These are phyloP conservation scores for Zapornia atra DNA, from an alignment of 2,113 vertebrate genomes.

Conservation along the genomic window DNA sequence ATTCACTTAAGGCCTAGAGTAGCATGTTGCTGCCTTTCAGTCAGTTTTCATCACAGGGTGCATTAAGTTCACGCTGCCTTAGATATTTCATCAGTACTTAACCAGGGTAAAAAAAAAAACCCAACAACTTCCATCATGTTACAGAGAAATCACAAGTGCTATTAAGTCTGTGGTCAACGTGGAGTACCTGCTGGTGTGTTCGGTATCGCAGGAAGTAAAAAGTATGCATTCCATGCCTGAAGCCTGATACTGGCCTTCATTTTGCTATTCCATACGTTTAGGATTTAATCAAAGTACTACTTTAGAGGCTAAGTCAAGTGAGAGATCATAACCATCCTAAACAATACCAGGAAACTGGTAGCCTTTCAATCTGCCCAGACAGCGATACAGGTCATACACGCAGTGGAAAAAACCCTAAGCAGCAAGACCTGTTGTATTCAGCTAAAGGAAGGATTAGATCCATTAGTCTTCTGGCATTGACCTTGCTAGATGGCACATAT, in stretches of 20 bases:
- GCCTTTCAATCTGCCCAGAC: background rate
- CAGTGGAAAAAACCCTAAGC: background rate
- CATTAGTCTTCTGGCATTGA: background rate
- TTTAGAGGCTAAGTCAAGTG: background rate
- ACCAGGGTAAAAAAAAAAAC: background rate
- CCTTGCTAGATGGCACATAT: fast-evolving
- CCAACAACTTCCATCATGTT: background rate
- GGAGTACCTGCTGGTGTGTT: background rate
- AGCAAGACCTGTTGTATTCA: background rate
- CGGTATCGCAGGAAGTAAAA: background rate
- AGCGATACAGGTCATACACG: background rate
- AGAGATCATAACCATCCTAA: background rate
- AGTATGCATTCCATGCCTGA: background rate
- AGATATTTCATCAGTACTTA: background rate
- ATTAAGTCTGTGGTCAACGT: background rate
- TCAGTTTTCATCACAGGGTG: background rate
- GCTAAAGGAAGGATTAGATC: fast-evolving
- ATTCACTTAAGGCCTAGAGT: background rate
- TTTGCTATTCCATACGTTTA: background rate
- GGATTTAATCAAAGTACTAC: background rate
- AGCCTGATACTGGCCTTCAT: background rate
- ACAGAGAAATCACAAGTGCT: background rate
- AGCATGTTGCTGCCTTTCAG: background rate
- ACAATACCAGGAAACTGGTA: background rate
- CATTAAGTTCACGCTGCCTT: background rate